Evolutionary conservation across 2,797 vertebrate genomes (phyloP).

Genomic region (Rhinogobio ventralis): DNA sequence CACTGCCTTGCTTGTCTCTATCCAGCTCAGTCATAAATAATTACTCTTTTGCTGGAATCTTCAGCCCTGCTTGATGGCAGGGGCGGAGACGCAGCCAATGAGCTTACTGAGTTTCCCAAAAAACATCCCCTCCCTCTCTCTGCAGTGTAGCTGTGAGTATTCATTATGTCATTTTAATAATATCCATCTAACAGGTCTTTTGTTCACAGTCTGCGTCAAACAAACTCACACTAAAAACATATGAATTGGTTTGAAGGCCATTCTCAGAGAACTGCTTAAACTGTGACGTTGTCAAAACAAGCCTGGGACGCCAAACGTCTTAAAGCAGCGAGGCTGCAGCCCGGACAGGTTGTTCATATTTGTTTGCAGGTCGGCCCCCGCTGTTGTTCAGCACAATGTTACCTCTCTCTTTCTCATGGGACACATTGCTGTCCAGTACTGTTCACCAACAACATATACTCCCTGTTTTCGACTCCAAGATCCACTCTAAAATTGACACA

Average conservation of each 20-base stretch:
- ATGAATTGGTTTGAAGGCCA: slow-evolving; percentile 2
- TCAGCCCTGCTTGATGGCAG: slow-evolving; percentile 30
- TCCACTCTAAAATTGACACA: not conserved
- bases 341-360: slow-evolving; percentile 30
- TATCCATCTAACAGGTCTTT: slow-evolving; percentile 21
- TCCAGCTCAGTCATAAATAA: slow-evolving; percentile 55
- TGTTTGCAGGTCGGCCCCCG: slow-evolving; percentile 17
- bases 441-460: slow-evolving; percentile 28
- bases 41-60: slow-evolving; percentile 44
- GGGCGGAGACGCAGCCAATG: slow-evolving; percentile 33
- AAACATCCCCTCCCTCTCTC: slow-evolving; percentile 26
- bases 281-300: slow-evolving; percentile 23
- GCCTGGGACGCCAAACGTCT: not conserved
- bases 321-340: not conserved
- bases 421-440: slow-evolving; percentile 23
- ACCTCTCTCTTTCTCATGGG: slow-evolving; percentile 33
- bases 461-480: slow-evolving; percentile 15
- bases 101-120: slow-evolving; percentile 24
- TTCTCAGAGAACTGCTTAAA: slow-evolving; percentile 27
- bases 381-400: slow-evolving; percentile 38
- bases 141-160: slow-evolving; percentile 22
- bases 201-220: not conserved
- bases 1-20: slow-evolving; percentile 24
- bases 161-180: slow-evolving; percentile 30
- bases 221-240: not conserved